phyloP scores from a whole-genome alignment of 1,140 invertebrate genomes.

The Drosophila bocki region DNA sequence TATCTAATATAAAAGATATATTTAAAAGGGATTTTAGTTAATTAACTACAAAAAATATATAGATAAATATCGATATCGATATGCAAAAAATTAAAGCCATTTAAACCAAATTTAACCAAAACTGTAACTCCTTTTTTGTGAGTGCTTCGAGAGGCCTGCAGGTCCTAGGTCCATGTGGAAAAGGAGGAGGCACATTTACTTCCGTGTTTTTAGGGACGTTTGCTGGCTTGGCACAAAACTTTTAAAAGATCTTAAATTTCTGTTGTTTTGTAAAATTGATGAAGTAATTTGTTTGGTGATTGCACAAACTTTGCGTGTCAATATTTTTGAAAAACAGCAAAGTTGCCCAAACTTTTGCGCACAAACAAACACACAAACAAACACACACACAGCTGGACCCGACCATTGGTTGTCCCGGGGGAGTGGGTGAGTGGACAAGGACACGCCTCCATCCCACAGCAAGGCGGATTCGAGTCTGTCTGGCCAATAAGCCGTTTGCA shows the following conservation, averaged over 20 bases:
- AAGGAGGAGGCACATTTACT: constrained; percentile 28
- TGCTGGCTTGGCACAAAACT: constrained; percentile 59
- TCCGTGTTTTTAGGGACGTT: constrained; percentile 41
- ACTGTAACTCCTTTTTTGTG: neutral
- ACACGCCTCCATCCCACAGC: constrained; percentile 5
- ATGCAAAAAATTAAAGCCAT: neutral
- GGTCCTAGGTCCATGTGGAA: constrained; percentile 10
- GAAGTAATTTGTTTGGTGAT: constrained; percentile 81
- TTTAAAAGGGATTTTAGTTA: no score
- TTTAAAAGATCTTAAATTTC: constrained; percentile 80
- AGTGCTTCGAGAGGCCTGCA: constrained; percentile 2
- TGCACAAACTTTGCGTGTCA: constrained; percentile 81
- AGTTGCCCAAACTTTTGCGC: constrained; percentile 51
- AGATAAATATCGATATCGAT: no score
- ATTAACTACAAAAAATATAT: no score
- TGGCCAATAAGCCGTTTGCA: constrained; percentile 66
- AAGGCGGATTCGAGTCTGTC: constrained; percentile 20
- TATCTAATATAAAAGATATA: no score
- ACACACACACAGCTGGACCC: constrained; percentile 9
- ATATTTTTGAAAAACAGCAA: constrained; percentile 74
- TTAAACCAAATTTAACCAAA: neutral
- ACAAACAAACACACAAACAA: constrained; percentile 14
- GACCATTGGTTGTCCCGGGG: neutral
- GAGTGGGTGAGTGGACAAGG: constrained; percentile 12
- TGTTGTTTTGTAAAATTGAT: constrained; percentile 83